Evolutionary conservation across 1,140 invertebrate genomes (phyloP), one percentile per base, ranked within the genome.

Genomic region (Lasioglossum baleicum): DNA sequence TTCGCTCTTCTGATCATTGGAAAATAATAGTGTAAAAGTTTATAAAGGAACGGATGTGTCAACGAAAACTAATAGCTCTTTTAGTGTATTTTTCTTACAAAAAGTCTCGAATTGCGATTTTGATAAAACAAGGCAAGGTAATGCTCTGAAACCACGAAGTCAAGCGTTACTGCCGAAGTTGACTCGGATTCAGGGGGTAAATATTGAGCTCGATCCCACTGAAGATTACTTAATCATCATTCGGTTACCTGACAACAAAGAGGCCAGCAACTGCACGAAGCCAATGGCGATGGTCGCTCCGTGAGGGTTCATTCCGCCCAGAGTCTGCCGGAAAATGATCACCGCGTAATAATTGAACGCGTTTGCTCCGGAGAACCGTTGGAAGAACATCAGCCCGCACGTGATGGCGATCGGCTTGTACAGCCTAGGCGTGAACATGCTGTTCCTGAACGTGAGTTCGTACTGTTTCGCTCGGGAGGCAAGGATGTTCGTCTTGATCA

Each of bases 331-430:
- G 87, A 97, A 97, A 87, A 97, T 96, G 60, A 95, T 94, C 3
- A 97, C 96, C 20, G 96, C 96, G 90, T 97, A 97, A 89, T 96
- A 97, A 90, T 95, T 96, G 91, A 97, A 97, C 20, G 96, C 95
- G 84, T 97, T 96, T 17, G 96, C 96, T 15, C 96, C 97, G 71
- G 96, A 96, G 86, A 97, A 97, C 72, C 96, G 94, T 86, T 97
- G 96, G 91, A 97, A 97, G 91, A 97, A 96, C 96, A 97, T 97
- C 64, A 97, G 92, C 0, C 96, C 96, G 90, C 96, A 97, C 2
- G 96, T 97, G 70, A 97, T 97, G 67, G 96, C 92, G 13, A 96
- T 95, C 8, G 96, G 96, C 81, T 95, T 94, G 77, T 94, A 94
- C 22, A 95, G 90, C 31, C 94, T 88, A 64, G 95, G 94, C 26